phyloP scores from a whole-genome alignment of 2,888 invertebrate genomes.

The Anthophora plumipes region DNA sequence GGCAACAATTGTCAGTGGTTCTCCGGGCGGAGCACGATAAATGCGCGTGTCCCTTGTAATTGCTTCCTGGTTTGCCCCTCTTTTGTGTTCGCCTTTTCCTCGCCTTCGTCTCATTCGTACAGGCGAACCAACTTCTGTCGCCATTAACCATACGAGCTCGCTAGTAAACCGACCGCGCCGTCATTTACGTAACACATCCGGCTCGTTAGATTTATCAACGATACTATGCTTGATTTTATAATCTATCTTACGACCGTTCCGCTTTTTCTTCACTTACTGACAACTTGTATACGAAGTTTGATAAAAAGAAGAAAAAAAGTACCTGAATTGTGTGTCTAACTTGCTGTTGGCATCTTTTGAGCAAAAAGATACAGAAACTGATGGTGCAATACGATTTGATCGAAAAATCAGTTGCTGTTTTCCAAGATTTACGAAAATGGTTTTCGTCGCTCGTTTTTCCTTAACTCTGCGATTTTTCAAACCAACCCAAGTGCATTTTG shows the following conservation, averaged over 20 bases:
- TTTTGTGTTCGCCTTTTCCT: slow-evolving; percentile 38
- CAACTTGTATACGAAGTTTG: too few relatives aligned
- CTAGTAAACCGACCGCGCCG: background rate
- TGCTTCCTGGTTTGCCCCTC: slow-evolving; percentile 55
- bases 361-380: too few relatives aligned
- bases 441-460: too few relatives aligned
- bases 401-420: too few relatives aligned
- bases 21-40: slow-evolving; percentile 31
- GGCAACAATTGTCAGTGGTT: slow-evolving; percentile 41
- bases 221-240: slow-evolving; percentile 23
- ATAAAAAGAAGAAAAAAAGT: background rate
- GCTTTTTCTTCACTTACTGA: background rate
- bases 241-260: background rate
- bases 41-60: slow-evolving; percentile 49
- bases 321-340: too few relatives aligned
- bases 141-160: slow-evolving; percentile 31
- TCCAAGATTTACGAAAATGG: too few relatives aligned
- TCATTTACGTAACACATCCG: slow-evolving; percentile 62
- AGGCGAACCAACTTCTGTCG: background rate
- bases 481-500: too few relatives aligned
- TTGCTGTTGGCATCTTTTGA: too few relatives aligned
- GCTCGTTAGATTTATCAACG: slow-evolving; percentile 54
- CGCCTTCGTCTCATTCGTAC: slow-evolving; percentile 5
- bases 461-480: too few relatives aligned
- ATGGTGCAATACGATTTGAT: too few relatives aligned